phyloP scores from a whole-genome alignment of 2,113 vertebrate genomes.

The Laticauda laticaudata region DNA sequence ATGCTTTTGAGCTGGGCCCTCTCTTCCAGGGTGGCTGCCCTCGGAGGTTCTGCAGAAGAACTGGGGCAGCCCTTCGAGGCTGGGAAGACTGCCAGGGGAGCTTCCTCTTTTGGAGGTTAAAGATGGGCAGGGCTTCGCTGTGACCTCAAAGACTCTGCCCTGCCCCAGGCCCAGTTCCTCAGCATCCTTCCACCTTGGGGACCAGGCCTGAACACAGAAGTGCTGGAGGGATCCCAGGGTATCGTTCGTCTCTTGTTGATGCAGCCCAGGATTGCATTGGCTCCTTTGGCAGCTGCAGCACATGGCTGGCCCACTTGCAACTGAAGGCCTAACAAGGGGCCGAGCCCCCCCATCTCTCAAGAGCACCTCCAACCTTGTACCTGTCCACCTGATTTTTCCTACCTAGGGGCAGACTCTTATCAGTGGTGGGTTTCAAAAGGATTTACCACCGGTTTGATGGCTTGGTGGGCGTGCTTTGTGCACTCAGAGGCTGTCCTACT shows the following conservation, averaged over 20 bases:
- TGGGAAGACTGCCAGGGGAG: not conserved
- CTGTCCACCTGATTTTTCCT: not conserved
- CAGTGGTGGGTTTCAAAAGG: too few relatives aligned
- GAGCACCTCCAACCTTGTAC: not conserved
- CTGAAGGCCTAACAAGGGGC: not conserved
- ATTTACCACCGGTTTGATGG: too few relatives aligned
- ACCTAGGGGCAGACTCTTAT: not conserved
- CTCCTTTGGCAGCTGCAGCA: not conserved
- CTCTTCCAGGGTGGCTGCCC: not conserved
- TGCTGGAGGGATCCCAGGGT: too few relatives aligned
- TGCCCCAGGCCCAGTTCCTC: not conserved
- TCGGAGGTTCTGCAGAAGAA: not conserved
- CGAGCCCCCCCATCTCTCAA: not conserved
- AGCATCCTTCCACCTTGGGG: not conserved
- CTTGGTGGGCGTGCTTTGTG: too few relatives aligned
- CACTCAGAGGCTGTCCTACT: too few relatives aligned
- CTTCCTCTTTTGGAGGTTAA: not conserved
- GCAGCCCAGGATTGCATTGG: not conserved
- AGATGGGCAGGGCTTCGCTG: not conserved
- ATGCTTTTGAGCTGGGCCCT: not conserved
- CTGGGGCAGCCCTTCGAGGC: not conserved
- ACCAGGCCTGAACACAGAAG: not conserved
- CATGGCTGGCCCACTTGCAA: not conserved
- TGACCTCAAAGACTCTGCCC: not conserved
- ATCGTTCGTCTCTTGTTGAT: fast-evolving